A percentile compares a stretch with the other conserved stretches of the same genome.
phyloP scores from a whole-genome alignment of 2,888 invertebrate species.

The Poecilus cupreus region DNA sequence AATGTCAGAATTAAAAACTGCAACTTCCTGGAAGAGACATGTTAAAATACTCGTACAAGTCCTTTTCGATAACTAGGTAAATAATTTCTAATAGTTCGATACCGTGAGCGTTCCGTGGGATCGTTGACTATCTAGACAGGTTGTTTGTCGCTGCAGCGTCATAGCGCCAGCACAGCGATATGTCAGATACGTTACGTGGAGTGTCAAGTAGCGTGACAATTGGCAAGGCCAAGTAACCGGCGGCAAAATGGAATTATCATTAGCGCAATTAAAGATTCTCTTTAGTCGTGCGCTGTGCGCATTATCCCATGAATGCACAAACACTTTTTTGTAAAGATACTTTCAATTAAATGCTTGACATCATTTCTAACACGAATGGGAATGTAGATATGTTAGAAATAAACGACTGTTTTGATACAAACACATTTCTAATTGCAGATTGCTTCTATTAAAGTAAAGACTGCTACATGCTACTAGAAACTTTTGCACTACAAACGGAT shows the following conservation, averaged over 20 bases:
- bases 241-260: constrained; percentile 10
- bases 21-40: too few species aligned
- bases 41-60: too few species aligned
- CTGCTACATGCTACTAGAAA: too few species aligned
- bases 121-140: background rate
- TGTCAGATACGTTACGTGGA: background rate
- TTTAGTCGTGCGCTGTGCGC: background rate
- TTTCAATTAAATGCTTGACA: background rate
- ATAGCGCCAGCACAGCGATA: background rate
- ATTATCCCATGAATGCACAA: background rate
- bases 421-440: too few species aligned
- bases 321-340: background rate
- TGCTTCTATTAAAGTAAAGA: too few species aligned
- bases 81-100: too few species aligned
- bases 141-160: background rate
- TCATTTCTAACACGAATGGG: too few species aligned
- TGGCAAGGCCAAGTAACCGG: background rate
- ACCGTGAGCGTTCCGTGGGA: background rate
- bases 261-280: background rate
- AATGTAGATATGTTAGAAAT: too few species aligned
- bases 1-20: too few species aligned
- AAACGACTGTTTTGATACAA: too few species aligned
- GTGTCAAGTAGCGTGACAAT: background rate
- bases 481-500: too few species aligned
- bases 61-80: background rate